These are phyloP conservation scores for Okapia johnstoni DNA, from an alignment of 2,113 vertebrate species.

Conservation along the genomic window DNA sequence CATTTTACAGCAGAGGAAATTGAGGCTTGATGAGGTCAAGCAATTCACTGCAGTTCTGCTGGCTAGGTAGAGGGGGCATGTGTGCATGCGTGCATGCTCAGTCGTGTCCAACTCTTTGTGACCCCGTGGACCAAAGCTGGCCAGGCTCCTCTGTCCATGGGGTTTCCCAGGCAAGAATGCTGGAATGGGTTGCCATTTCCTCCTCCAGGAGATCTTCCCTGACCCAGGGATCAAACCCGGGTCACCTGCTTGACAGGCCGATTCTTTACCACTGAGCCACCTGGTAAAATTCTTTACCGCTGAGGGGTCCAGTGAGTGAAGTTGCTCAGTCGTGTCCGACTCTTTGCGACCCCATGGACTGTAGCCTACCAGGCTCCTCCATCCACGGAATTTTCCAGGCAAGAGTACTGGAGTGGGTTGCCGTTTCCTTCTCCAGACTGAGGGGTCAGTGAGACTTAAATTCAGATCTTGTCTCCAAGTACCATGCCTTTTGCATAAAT, in stretches of 20 bases:
- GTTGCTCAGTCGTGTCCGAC: no score
- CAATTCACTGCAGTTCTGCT: background rate
- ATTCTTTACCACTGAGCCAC: background rate
- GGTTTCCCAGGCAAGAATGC: background rate
- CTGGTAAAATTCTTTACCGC: background rate
- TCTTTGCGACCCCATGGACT: no score
- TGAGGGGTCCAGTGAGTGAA: no score
- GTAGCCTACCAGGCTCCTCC: no score
- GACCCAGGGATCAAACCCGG: background rate
- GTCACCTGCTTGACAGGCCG: background rate
- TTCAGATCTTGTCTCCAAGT: background rate
- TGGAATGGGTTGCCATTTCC: background rate
- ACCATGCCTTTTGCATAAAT: accelerated
- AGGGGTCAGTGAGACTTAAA: background rate
- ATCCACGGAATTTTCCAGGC: no score
- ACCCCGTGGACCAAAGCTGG: accelerated
- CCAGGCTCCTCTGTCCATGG: background rate
- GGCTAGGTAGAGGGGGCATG: background rate
- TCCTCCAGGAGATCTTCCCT: background rate
- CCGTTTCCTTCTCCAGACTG: background rate
- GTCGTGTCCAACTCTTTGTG: background rate
- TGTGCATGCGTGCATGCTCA: background rate
- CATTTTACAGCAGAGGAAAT: background rate
- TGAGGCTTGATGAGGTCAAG: background rate
- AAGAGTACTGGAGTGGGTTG: no score